Base-by-base conservation (phyloP, 2,888 invertebrate genomes). In the Tetramorium bicarinatum region DNA sequence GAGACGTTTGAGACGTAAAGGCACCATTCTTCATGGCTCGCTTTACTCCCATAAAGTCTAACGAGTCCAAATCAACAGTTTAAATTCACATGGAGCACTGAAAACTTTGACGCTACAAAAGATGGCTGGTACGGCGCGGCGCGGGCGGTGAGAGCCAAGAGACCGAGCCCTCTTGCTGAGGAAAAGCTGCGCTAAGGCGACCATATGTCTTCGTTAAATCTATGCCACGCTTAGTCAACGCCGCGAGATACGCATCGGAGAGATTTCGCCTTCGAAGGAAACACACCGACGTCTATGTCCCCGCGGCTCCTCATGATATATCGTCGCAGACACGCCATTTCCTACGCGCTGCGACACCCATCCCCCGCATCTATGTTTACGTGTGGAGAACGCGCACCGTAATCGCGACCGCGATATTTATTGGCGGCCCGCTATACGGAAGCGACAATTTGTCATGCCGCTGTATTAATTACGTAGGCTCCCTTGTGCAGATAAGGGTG, bases 391-490 rank as follows among this genome's bases (percentile, higher is more conserved):
- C 47, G 41, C n/a, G 41, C 61, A 59, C 82, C 29, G 29, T 86
- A 88, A 89, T 89, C 88, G 89, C 62, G 74, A 6, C 54, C 82
- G 77, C 61, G 64, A 77, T 90, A 89, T 89, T 89, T 90, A 90
- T 90, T 61, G 87, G 82, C 69, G 67, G 83, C 38, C 49, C 79
- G 86, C 87, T 88, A 88, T 85, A 79, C 87, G 88, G 88, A 89
- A 89, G 84, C 85, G 83, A 84, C 85, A 67, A 89, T 89, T 89
- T 89, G 90, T 89, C 90, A 89, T 85, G 77, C 62, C 18, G 54
- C 71, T 49, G 85, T 89, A 89, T 90, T 89, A 89, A 89, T 89
- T 89, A 83, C 85, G 72, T 69, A 75, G 61, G 56, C 47, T 67
- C 62, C 61, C 84, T 85, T 64, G 81, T 69, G 49, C 29, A 81